Conservation (phyloP, 2,888 invertebrate genomes). For the Tetramorium bicarinatum region DNA sequence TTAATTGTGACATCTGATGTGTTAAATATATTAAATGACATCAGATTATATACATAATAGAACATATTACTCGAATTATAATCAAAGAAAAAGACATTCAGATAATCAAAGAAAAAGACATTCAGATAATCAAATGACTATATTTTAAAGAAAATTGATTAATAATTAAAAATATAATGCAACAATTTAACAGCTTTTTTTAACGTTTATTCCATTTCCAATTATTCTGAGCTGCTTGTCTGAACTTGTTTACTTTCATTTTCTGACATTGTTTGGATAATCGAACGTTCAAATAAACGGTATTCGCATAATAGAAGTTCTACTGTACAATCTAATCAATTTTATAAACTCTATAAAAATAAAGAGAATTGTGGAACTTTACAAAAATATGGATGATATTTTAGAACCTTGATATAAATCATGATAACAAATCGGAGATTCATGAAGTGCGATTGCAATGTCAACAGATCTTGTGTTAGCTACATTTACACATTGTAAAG, state of each 20-base stretch:
- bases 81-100: background rate
- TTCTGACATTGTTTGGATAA: constrained; percentile 2
- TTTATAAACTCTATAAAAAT: background rate
- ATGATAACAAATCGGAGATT: background rate
- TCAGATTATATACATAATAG: background rate
- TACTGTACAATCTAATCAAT: background rate
- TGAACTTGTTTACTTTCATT: background rate
- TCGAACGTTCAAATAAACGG: background rate
- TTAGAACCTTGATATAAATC: background rate
- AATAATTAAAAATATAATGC: background rate
- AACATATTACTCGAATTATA: background rate
- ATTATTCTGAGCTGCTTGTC: background rate
- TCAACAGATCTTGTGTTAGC: background rate
- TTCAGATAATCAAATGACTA: background rate
- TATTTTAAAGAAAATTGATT: background rate
- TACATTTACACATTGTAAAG: constrained; percentile 5
- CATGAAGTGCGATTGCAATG: background rate
- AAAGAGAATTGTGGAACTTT: background rate
- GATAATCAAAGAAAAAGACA: background rate
- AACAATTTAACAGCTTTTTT: background rate
- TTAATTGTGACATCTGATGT: background rate
- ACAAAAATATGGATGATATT: background rate
- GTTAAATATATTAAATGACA: constrained; percentile 1
- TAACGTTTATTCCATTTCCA: background rate
- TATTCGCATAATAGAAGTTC: background rate